phyloP scores from a whole-genome alignment of 30 jellyfish, hydroid and myxozoan genomes.

The Sanderia malayensis region DNA sequence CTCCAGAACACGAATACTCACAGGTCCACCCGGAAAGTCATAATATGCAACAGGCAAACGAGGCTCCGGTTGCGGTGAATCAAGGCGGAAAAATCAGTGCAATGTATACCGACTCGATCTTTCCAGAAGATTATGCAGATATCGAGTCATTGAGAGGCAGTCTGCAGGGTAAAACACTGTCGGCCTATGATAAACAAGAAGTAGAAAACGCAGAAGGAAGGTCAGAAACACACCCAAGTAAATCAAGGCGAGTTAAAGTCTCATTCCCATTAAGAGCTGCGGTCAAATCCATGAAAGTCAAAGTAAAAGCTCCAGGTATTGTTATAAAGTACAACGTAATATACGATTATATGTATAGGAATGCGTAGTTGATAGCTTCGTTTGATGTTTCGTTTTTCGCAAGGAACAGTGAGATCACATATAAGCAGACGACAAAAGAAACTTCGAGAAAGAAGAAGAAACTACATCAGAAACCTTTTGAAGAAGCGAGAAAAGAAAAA shows the following conservation, averaged over 20 bases:
- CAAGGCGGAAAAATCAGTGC: slow-evolving; percentile 67
- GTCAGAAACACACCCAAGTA: slow-evolving; percentile 33
- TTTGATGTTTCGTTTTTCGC: too few species aligned
- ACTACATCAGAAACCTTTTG: background rate
- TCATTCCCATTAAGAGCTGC: slow-evolving; percentile 46
- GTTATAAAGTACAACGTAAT: too few species aligned
- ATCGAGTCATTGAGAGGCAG: slow-evolving; percentile 85
- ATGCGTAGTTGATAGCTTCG: too few species aligned
- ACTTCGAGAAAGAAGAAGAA: background rate
- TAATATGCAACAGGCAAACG: slow-evolving; percentile 1
- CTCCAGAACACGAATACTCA: slow-evolving; percentile 8
- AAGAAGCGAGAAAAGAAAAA: background rate
- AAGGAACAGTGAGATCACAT: background rate
- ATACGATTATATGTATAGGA: too few species aligned
- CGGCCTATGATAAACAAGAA: slow-evolving; percentile 70
- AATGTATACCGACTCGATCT: slow-evolving; percentile 80
- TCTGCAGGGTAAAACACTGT: slow-evolving; percentile 83
- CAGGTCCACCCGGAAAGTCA: background rate
- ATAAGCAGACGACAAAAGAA: background rate
- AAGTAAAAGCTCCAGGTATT: slow-evolving; percentile 10
- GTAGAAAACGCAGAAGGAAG: slow-evolving; percentile 60
- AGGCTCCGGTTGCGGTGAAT: slow-evolving; percentile 9
- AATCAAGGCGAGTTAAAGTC: slow-evolving; percentile 24
- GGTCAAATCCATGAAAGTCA: slow-evolving; percentile 11
- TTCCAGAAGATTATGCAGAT: slow-evolving; percentile 92